Conservation (phyloP, 2,797 vertebrate genomes). For the Phrynocephalus guinanensis region DNA sequence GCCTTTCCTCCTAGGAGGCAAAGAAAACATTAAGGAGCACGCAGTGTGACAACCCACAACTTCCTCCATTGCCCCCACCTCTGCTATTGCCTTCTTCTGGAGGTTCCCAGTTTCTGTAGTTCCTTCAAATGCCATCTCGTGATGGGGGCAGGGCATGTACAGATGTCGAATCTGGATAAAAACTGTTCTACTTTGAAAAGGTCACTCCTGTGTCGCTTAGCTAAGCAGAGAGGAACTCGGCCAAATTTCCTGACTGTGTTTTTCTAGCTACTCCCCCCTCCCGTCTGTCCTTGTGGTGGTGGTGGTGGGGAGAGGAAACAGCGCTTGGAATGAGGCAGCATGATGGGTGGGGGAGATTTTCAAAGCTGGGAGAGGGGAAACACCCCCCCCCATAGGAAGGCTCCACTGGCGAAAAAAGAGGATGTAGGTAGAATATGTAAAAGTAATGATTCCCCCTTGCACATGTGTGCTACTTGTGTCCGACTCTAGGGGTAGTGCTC, state of each 20-base stretch:
- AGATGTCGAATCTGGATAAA: no score
- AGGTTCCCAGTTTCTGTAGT: background rate
- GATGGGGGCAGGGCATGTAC: background rate
- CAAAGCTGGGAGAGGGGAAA: background rate
- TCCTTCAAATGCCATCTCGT: slow-evolving; percentile 10
- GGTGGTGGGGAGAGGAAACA: background rate
- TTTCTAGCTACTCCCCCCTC: background rate
- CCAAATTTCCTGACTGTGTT: slow-evolving; percentile 29
- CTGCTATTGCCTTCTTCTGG: background rate
- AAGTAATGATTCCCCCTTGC: no score
- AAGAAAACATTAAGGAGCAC: background rate
- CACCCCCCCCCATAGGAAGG: background rate
- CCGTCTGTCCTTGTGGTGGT: background rate
- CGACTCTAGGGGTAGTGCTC: no score
- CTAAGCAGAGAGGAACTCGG: slow-evolving; percentile 36
- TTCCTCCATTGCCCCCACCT: background rate
- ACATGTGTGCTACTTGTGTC: no score
- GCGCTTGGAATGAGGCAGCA: background rate
- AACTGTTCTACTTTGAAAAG: background rate
- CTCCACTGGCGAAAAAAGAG: background rate
- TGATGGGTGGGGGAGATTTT: background rate
- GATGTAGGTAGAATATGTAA: background rate
- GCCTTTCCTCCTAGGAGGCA: slow-evolving; percentile 78
- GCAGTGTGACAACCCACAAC: no score
- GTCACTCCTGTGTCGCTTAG: background rate